Evolutionary conservation across 2,888 invertebrate genomes (phyloP).

Genomic region (Athalia rosae): DNA sequence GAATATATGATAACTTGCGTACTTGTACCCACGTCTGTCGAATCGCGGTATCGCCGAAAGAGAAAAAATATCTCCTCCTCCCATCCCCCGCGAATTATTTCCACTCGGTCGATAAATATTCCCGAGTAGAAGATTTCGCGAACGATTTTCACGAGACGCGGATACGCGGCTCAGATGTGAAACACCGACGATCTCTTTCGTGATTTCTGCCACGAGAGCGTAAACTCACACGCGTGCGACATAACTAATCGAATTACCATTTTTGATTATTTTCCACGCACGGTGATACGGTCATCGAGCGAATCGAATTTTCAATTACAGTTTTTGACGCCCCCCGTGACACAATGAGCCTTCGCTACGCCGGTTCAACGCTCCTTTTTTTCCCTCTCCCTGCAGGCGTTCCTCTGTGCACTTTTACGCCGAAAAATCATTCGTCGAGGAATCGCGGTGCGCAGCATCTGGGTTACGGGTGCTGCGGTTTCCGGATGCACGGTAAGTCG

Average conservation of each 20-base stretch:
- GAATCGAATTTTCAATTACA: constrained; percentile 61
- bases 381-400: no score
- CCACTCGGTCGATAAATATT: background rate
- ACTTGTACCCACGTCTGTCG: no score
- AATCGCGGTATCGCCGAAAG: background rate
- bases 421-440: no score
- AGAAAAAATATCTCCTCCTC: no score
- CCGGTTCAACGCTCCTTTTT: constrained; percentile 55
- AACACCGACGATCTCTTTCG: background rate
- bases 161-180: no score
- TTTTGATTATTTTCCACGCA: constrained; percentile 40
- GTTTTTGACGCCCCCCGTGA: constrained; percentile 58
- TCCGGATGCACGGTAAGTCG: no score
- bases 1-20: no score
- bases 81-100: no score
- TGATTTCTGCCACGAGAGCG: constrained; percentile 5
- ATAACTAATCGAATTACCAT: constrained; percentile 26
- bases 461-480: no score
- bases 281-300: constrained; percentile 49
- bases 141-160: background rate
- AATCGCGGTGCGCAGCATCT: no score
- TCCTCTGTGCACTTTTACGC: no score
- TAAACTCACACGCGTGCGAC: background rate
- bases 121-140: background rate
- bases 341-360: constrained; percentile 62